Base-by-base conservation (phyloP, 2,797 vertebrate genomes). In the Lutjanus argentimaculatus region DNA sequence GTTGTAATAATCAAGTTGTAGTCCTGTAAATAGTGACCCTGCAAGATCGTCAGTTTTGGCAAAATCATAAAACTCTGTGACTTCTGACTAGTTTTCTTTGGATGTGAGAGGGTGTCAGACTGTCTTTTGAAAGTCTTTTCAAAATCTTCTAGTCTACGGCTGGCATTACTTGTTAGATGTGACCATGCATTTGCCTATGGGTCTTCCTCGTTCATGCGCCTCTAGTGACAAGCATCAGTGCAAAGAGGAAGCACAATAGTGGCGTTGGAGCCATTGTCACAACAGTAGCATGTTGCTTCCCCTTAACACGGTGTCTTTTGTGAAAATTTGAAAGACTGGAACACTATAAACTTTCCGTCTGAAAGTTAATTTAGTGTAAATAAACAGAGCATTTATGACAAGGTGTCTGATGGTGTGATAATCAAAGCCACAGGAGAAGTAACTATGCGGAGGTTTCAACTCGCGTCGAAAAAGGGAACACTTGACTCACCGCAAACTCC, bases 401-500 rank as follows among this genome's bases (percentile, higher is more conserved):
- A 3, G 2, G 16, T 58, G 72, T 57, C 10, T 15, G 46, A 40
- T 42, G 10, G 69, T 58, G 43, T 49, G 53, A 25, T 49, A 8
- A 21, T 16, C 4, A 70, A 48, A 72, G 49, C 36, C n/a, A 65
- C 13, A 8, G 17, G 7, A 25, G 4, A 70, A 72, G 69, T 58
- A 12, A 8, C n/a, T 21, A 1, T 6, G 30, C 6, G 11, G 7
- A 69, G 17, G 56, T 30, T 30, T 51, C 7, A 11, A 14, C 11
- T 55, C 30, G 51, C 21, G 63, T 65, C 15, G 52, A 52, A 3
- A 17, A 56, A 62, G 49, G 66, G 36, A 79, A 42, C 51, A 17
- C 52, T 70, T 42, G 52, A 95, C 96, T 95, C 85, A 96, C 96
- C 46, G 78, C 59, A 89, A 96, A 96, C 88, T 96, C 95, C 57